phyloP scores from a whole-genome alignment of 2,113 vertebrate genomes.

The Excalfactoria chinensis region DNA sequence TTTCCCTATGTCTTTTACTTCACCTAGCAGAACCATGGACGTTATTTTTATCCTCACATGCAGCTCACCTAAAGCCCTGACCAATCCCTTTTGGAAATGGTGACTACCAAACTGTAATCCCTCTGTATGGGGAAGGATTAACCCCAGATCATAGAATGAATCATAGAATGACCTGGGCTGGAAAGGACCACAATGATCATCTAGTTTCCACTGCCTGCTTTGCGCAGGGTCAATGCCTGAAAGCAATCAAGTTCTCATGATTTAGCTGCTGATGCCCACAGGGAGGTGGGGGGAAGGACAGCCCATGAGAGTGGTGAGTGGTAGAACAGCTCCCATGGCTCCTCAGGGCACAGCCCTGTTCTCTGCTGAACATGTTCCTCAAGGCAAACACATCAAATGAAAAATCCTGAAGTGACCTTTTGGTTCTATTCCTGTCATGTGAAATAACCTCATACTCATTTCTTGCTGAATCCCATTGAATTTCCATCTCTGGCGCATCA shows the following conservation, averaged over 20 bases:
- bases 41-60: not conserved
- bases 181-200: too few species aligned
- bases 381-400: not conserved
- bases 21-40: not conserved
- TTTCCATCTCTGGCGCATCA: not conserved
- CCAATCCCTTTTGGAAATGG: not conserved
- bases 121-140: not conserved
- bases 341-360: accelerated
- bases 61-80: not conserved
- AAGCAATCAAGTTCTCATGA: accelerated
- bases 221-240: too few species aligned
- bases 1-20: not conserved
- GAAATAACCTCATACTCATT: not conserved
- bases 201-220: too few species aligned
- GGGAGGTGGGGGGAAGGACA: not conserved
- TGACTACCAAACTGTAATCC: not conserved
- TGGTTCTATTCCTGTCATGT: accelerated
- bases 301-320: accelerated
- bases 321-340: not conserved
- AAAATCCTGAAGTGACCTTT: not conserved
- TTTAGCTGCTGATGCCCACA: accelerated
- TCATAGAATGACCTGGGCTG: too few species aligned
- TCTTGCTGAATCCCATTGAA: not conserved
- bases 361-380: not conserved
- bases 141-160: too few species aligned